These are phyloP conservation scores for Melanocharis versteri DNA, from an alignment of 2,113 vertebrate genomes.

Conservation along the genomic window DNA sequence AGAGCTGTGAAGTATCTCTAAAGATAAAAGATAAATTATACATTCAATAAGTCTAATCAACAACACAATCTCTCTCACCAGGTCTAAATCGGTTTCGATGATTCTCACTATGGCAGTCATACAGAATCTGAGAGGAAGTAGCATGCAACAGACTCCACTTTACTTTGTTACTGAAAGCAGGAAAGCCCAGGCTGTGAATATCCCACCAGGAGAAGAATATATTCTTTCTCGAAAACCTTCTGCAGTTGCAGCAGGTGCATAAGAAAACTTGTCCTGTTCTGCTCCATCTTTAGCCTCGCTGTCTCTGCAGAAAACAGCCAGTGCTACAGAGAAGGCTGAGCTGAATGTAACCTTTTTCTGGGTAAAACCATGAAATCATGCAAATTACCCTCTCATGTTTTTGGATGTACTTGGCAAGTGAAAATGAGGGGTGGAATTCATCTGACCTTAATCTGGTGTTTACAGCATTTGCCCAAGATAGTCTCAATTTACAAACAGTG, in stretches of 20 bases:
- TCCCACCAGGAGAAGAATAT: background rate
- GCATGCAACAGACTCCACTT: background rate
- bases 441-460: background rate
- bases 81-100: background rate
- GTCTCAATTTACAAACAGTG: background rate
- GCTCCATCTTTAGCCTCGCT: background rate
- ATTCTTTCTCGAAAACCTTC: background rate
- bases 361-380: background rate
- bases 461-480: background rate
- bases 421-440: background rate
- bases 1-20: constrained; percentile 2
- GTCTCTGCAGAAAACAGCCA: background rate
- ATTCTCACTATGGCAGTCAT: background rate
- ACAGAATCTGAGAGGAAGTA: background rate
- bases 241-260: background rate
- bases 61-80: background rate
- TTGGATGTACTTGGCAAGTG: background rate
- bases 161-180: background rate
- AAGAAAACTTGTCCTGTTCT: background rate
- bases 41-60: background rate
- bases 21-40: constrained; percentile 31
- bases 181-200: background rate
- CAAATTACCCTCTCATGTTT: background rate
- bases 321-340: background rate
- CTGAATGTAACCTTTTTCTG: background rate